Percentiles rank a stretch among this genome's conserved stretches.
These are phyloP conservation scores for Cavia porcellus DNA, from an alignment of 2,113 vertebrate species.

Conservation along the genomic window DNA sequence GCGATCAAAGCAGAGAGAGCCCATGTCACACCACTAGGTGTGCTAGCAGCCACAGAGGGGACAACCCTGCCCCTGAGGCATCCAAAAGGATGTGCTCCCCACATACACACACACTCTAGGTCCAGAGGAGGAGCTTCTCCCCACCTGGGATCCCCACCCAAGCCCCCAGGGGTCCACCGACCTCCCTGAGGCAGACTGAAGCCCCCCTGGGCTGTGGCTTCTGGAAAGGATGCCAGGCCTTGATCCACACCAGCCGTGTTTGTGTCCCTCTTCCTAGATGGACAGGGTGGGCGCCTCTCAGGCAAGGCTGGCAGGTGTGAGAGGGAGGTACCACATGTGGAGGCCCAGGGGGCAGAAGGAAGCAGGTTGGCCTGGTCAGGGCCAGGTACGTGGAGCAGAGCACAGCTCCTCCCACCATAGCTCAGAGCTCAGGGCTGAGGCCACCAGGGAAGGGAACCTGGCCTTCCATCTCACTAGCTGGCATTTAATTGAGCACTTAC, in stretches of 20 bases:
- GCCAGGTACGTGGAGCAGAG: not conserved
- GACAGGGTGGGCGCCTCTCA: slow-evolving; percentile 1
- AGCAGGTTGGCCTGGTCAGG: not conserved
- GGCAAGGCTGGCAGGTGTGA: not conserved
- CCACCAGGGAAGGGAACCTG: not conserved
- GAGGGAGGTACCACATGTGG: not conserved
- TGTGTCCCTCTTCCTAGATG: slow-evolving; percentile 69
- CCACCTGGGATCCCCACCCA: not conserved
- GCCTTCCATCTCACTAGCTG: not conserved
- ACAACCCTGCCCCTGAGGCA: not conserved
- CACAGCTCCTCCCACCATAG: not conserved
- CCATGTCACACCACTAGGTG: not conserved
- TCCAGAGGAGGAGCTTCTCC: not conserved
- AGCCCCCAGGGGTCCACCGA: slow-evolving; percentile 21
- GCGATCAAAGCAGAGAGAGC: not conserved
- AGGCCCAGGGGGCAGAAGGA: not conserved
- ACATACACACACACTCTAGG: too few relatives aligned
- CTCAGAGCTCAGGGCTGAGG: not conserved
- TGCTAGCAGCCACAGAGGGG: not conserved
- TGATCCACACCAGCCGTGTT: slow-evolving; percentile 49
- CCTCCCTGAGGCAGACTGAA: not conserved
- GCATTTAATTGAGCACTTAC: not conserved
- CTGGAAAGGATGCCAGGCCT: slow-evolving; percentile 62
- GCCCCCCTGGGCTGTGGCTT: not conserved
- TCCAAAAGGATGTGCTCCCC: not conserved